Conservation (phyloP, 2,888 invertebrate genomes). For the Ectropis crepuscularia region DNA sequence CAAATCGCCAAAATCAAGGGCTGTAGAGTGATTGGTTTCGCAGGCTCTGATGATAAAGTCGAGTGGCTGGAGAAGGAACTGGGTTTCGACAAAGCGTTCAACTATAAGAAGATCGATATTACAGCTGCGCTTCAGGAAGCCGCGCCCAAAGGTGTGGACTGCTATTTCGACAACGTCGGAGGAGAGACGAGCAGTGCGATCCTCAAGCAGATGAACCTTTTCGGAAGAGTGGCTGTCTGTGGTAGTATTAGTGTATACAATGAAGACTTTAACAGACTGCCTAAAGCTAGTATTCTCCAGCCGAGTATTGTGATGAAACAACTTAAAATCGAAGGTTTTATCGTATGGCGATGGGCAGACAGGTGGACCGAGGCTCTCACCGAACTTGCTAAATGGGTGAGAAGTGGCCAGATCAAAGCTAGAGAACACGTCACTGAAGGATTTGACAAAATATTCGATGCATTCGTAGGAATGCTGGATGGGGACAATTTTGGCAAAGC, state of each 20-base stretch:
- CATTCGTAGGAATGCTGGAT: constrained; percentile 86
- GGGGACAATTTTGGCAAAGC: constrained; percentile 89
- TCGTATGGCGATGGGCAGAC: constrained; percentile 74
- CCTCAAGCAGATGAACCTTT: constrained; percentile 83
- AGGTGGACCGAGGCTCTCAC: constrained; percentile 85
- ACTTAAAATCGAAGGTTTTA: constrained; percentile 86
- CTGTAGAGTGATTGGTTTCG: constrained; percentile 86
- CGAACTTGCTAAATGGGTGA: constrained; percentile 85
- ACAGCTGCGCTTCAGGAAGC: constrained; percentile 82
- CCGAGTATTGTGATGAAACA: constrained; percentile 46
- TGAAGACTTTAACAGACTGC: constrained; percentile 46
- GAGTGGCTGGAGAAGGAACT: constrained; percentile 87
- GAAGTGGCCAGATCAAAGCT: constrained; percentile 80
- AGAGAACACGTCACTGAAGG: constrained; percentile 88
- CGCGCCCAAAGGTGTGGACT: constrained; percentile 79
- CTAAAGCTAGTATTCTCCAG: constrained; percentile 13
- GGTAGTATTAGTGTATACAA: constrained; percentile 86
- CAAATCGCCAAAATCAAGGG: constrained; percentile 90
- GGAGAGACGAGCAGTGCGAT: constrained; percentile 85
- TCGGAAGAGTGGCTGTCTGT: constrained; percentile 86
- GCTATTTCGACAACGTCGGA: constrained; percentile 91
- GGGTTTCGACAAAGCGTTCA: constrained; percentile 88
- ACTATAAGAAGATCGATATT: constrained; percentile 88
- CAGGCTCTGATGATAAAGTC: constrained; percentile 89
- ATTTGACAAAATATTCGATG: constrained; percentile 88